Evolutionary conservation across 1,140 invertebrate genomes (phyloP).

Genomic region (Globodera rostochiensis): DNA sequence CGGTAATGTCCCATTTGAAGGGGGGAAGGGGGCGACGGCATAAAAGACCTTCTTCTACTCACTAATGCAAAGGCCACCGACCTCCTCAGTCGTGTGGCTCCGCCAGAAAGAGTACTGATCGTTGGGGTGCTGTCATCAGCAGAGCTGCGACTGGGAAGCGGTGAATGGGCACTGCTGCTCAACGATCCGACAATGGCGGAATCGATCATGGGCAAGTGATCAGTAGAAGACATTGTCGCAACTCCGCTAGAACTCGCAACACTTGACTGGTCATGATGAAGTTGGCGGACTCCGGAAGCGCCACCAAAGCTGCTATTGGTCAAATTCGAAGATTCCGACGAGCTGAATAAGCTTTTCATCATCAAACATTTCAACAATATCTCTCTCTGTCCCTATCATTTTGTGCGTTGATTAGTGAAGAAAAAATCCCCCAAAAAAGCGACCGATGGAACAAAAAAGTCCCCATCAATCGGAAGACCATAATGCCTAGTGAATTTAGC

Average conservation of each 20-base stretch:
- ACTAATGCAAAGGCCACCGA: neutral
- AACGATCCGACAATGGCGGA: neutral
- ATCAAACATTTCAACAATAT: neutral
- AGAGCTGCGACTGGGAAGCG: slow-evolving; percentile 1
- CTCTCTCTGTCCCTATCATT: neutral
- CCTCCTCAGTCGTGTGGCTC: neutral
- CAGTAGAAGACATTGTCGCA: slow-evolving; percentile 29
- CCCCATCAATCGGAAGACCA: too few relatives aligned
- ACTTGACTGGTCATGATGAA: slow-evolving; percentile 23
- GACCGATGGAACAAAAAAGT: too few relatives aligned
- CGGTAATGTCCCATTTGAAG: too few relatives aligned
- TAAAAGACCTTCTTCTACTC: neutral
- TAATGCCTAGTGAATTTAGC: neutral
- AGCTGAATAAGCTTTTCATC: slow-evolving; percentile 6
- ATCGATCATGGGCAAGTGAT: slow-evolving; percentile 16
- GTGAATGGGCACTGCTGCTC: neutral
- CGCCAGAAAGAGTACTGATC: slow-evolving; percentile 26
- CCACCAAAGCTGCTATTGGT: slow-evolving; percentile 23
- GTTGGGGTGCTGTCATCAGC: slow-evolving; percentile 27
- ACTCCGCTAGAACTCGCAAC: slow-evolving; percentile 23
- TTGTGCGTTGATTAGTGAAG: neutral
- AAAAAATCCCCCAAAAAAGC: neutral
- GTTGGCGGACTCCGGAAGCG: neutral
- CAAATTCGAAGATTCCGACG: slow-evolving; percentile 21
- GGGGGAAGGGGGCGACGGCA: too few relatives aligned